A percentile compares a stretch with the other conserved stretches of the same genome.
phyloP scores from a whole-genome alignment of 2,797 vertebrate species.

The Hirundo rustica region DNA sequence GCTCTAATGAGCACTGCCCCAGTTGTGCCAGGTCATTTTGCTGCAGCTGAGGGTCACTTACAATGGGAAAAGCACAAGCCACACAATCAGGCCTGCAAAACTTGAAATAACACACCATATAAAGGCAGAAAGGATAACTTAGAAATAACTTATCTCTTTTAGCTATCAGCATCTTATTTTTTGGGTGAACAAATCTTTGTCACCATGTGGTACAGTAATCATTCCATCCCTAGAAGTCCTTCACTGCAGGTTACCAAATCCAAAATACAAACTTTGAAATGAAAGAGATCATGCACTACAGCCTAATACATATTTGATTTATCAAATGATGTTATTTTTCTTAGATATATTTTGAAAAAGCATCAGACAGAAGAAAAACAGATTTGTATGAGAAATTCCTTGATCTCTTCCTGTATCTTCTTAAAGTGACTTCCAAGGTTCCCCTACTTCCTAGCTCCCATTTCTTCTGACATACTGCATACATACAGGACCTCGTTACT shows the following conservation, averaged over 20 bases:
- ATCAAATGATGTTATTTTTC: background rate
- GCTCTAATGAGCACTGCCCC: background rate
- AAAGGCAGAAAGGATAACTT: background rate
- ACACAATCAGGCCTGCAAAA: background rate
- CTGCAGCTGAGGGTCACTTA: background rate
- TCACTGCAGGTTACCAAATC: background rate
- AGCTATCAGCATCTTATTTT: background rate
- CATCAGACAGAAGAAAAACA: background rate
- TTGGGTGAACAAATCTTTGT: background rate
- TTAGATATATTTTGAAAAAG: background rate
- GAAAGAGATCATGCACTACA: background rate
- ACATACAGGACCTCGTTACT: background rate
- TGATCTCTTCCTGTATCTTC: background rate
- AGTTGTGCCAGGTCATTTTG: background rate
- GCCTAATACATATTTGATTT: background rate
- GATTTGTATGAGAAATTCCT: background rate
- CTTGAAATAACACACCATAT: background rate
- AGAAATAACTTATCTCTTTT: background rate
- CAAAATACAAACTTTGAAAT: background rate
- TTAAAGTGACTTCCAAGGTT: background rate
- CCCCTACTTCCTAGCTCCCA: background rate
- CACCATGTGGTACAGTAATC: background rate
- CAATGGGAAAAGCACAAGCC: background rate
- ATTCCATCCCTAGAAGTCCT: background rate
- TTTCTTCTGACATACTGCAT: background rate